Percentiles rank a stretch among this genome's conserved stretches.
Conservation (phyloP, 2,113 vertebrate species). For the Gambusia affinis region DNA sequence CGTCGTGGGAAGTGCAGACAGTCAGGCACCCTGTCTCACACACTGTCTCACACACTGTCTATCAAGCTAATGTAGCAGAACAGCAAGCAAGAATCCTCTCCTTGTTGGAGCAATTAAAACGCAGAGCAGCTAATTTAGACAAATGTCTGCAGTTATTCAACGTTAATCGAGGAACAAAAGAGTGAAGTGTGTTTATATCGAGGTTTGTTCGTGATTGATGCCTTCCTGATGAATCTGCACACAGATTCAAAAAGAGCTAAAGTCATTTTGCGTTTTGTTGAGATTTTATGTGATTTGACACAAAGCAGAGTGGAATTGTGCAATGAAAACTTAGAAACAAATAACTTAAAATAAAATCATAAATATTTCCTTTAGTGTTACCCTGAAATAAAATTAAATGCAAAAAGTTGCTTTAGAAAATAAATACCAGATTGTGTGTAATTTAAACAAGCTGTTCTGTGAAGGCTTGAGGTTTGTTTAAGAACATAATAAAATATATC, state of each 20-base stretch:
- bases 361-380: not conserved
- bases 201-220: too few species aligned
- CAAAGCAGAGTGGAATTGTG: not conserved
- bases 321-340: not conserved
- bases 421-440: not conserved
- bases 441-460: not conserved
- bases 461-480: too few species aligned
- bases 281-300: not conserved
- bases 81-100: constrained; percentile 55
- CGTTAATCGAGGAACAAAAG: constrained; percentile 8
- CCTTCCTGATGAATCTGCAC: too few species aligned
- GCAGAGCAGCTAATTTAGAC: constrained; percentile 50
- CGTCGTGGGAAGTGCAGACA: constrained; percentile 73
- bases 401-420: not conserved
- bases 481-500: not conserved
- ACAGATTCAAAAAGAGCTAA: too few species aligned
- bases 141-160: not conserved
- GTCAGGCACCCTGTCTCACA: constrained; percentile 73
- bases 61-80: constrained; percentile 71
- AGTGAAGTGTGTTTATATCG: too few species aligned
- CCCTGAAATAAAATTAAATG: not conserved
- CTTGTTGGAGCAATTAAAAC: constrained; percentile 68
- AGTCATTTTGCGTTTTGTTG: too few species aligned
- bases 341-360: not conserved
- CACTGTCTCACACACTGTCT: constrained; percentile 70